Base-by-base conservation (phyloP, 2,888 invertebrate species). In the Drosophila kokeensis region DNA sequence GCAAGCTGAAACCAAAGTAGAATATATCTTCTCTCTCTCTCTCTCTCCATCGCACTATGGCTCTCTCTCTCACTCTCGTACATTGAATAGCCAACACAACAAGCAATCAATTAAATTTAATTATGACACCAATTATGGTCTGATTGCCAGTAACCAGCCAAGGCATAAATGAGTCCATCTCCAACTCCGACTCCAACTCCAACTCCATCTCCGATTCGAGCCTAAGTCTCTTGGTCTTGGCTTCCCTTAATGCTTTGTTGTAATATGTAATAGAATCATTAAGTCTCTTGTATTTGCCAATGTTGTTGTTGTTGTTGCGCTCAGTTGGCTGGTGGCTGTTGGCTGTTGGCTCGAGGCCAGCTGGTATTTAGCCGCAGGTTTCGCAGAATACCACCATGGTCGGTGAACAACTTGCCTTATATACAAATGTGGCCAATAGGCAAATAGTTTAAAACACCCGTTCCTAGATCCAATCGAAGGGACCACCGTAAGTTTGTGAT, bases 61-160 rank as follows among this genome's bases (percentile, higher is more conserved):
- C 30, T 1, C 7, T 24, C 36, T 7, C 32, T n/a, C 10, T 6
- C 24, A 15, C 4, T 11, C 2, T 24, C 29, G 13, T 21, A n/a
- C 27, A 53, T 63, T 66, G 2, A 27, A 48, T 27, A 53, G 64
- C 53, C 53, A 50, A 32, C 58, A 66, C 60, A 74, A 27, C 45
- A 72, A 66, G 69, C 90, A 90, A 90, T 87, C 87, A 87, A 87
- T 87, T 87, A 89, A 87, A 87, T 87, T 87, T 87, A 87, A 87
- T 87, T 87, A 87, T 87, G 87, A 82, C 85, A 90, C 87, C 87
- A 87, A 89, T 89, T 87, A 87, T 79, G 90, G 87, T 55, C 87
- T 87, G 89, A 87, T 87, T 87, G 83, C 83, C 76, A 67, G 72
- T 63, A 64, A 61, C 52, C 61, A 55, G 71, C 54, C 70, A 60